These are phyloP conservation scores for Chrysina gloriosa DNA, from an alignment of 2,888 invertebrate species.

Conservation along the genomic window DNA sequence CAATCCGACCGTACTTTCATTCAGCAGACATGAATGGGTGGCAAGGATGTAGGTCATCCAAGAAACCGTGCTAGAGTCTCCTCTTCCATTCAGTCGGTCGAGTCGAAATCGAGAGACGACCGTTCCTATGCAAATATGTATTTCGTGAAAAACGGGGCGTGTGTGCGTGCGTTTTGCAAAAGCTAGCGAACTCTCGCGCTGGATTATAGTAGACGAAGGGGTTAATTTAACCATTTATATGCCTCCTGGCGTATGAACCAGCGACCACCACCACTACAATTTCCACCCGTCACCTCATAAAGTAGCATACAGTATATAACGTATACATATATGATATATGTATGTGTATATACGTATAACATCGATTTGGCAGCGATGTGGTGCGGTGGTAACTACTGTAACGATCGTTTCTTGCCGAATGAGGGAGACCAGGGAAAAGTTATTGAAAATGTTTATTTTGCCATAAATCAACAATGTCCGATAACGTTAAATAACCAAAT, in stretches of 20 bases:
- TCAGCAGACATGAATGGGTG: conserved; percentile 60
- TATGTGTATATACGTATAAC: background rate
- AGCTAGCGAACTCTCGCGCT: no score
- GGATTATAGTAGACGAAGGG: background rate
- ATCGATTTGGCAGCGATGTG: conserved; percentile 6
- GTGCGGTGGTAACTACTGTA: conserved; percentile 11
- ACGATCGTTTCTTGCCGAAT: background rate
- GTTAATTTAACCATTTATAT: conserved; percentile 32
- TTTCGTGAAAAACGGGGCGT: no score
- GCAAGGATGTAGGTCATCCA: conserved; percentile 42
- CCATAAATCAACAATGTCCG: no score
- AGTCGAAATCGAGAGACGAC: no score
- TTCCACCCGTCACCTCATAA: background rate
- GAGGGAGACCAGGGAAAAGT: no score
- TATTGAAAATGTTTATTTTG: no score
- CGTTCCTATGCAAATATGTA: no score
- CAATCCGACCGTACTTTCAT: conserved; percentile 52
- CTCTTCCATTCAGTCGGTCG: conserved; percentile 24
- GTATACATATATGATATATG: background rate
- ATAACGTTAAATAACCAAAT: no score
- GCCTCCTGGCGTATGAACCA: conserved; percentile 3
- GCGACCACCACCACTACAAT: background rate
- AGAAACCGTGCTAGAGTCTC: conserved; percentile 30
- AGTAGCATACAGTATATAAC: background rate
- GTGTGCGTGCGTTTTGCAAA: no score